Base-by-base conservation (phyloP, 2,888 invertebrate genomes). In the Hydriomena furcata region DNA sequence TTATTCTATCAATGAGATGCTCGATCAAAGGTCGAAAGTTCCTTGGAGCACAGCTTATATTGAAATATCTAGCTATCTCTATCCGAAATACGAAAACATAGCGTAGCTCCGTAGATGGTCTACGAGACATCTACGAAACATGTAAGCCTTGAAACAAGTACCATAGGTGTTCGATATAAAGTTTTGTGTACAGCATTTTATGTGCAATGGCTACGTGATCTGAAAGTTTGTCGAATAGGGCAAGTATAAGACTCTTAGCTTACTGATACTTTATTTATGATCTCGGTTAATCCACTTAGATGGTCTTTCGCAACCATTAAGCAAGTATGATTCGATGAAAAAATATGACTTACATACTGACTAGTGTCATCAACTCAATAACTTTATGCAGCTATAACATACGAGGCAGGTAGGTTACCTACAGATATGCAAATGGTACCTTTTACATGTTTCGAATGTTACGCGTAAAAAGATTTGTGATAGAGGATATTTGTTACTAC, bases 241-340 rank as follows among this genome's bases (percentile, higher is more conserved):
- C 58, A 55, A 41, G 65, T 63, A 65, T 75, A 71, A n/a, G n/a
- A n/a, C n/a, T 75, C 80, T 75, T 75, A 72, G 72, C 68, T 66
- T 73, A 73, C 72, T 78, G 80, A 79, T 83, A 2, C 78, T 73
- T 64, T 76, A 81, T 82, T 79, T 81, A 82, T 80, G 71, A 69
- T 61, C 60, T 53, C 64, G 52, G 66, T 64, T 30, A 30, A 40
- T 24, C 31, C 8, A 12, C 24, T 31, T 31, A 23, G 11, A n/a
- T 24, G 20, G 31, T 8, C n/a, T 41, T 24, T 7, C 31, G 24
- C 12, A 31, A 27, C 12, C 21, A 23, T 23, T 12, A 30, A 28
- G n/a, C 11, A 30, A 11, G 7, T 11, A n/a, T n/a, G n/a, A n/a
- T n/a, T n/a, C n/a, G n/a, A n/a, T n/a, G n/a, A n/a, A n/a, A n/a